These are phyloP conservation scores for Crambe crambe DNA, from an alignment of 37 sponge, comb jelly and placozoan genomes.

Conservation along the genomic window DNA sequence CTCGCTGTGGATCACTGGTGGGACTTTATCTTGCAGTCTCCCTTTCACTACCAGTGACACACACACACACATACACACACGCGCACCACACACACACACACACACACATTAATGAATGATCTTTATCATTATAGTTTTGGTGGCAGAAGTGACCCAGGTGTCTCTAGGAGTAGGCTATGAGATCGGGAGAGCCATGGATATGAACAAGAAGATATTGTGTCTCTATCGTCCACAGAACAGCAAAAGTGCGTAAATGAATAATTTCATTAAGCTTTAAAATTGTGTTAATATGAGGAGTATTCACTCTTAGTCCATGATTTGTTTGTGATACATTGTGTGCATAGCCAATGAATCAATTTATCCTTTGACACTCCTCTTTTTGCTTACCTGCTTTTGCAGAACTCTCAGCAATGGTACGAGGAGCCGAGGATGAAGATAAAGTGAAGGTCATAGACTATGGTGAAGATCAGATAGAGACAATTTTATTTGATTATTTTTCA, in stretches of 20 bases:
- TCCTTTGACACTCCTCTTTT: background rate
- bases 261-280: background rate
- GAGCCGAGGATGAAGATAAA: slow-evolving; percentile 57
- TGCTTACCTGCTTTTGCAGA: slow-evolving; percentile 26
- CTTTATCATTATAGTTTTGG: slow-evolving; percentile 59
- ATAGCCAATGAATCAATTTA: background rate
- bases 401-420: slow-evolving; percentile 88
- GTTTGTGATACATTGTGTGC: no score
- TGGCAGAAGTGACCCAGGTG: slow-evolving; percentile 96
- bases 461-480: slow-evolving; percentile 43
- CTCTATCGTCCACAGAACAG: slow-evolving; percentile 85
- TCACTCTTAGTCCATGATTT: no score
- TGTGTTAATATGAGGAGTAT: background rate
- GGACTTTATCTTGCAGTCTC: no score
- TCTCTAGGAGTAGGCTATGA: slow-evolving; percentile 97
- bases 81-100: no score
- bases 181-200: slow-evolving; percentile 84
- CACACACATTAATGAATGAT: no score
- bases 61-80: no score
- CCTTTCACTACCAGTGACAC: no score
- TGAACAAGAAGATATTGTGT: slow-evolving; percentile 83
- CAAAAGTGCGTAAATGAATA: slow-evolving; percentile 45
- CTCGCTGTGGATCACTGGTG: no score
- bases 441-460: slow-evolving; percentile 78
- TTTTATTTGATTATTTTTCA: slow-evolving; percentile 63